Evolutionary conservation across 2,888 invertebrate species (phyloP), one percentile per base, ranked within the genome.

Genomic region (Epirrita christyi): DNA sequence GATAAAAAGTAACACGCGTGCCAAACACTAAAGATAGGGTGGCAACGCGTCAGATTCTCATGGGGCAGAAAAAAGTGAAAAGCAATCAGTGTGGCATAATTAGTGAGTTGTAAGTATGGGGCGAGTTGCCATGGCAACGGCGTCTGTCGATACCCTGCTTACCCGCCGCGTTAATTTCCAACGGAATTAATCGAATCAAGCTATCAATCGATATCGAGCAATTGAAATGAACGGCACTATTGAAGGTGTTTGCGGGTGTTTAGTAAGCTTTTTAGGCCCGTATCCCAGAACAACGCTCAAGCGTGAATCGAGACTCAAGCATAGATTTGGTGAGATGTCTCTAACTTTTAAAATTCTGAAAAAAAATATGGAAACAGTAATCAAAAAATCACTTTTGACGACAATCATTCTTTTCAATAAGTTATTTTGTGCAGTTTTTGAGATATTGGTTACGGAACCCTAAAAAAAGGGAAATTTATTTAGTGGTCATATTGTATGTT

Each of bases 81-180:
- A 90, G 92, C 92, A 92, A 92, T 92, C 92, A 92, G 88, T 90
- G 92, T 88, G 89, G 88, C 86, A 90, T 92, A 92, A 92, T 92
- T 92, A 92, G 92, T 91, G 90, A 84, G 89, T 88, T 84, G 88
- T 87, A 83, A 87, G 88, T 90, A 89, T 92, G 85, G 92, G 92
- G 92, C 87, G 89, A 78, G 92, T 92, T 83, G 76, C 81, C 81
- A 86, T 88, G 80, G 81, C 75, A 70, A 91, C 90, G 71, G 88
- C 88, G 83, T 88, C 84, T 83, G 85, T 80, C 82, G 82, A 85
- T 88, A 86, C 87, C 83, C 85, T 86, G 85, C 87, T 86, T 85
- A 83, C 87, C 83, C 86, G 76, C 69, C 80, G 89, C 81, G 89
- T 88, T 92, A 92, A 92, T 91, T 90, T 89, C 80, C 74, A 87